These are phyloP conservation scores for Adelognathus sp. DNA, from an alignment of 2,888 invertebrate species.

Conservation along the genomic window DNA sequence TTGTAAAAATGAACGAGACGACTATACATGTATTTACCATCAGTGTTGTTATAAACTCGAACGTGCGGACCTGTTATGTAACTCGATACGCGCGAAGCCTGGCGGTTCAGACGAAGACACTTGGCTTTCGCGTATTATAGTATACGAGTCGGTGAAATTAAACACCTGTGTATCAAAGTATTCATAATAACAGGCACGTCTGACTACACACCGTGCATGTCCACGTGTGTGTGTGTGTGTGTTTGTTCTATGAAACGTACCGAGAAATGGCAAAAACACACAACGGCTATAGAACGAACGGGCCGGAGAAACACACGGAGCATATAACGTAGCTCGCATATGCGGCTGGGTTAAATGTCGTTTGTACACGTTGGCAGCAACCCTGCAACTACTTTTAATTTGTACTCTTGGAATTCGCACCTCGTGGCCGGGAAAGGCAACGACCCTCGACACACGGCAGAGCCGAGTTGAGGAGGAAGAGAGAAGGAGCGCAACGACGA, in stretches of 20 bases:
- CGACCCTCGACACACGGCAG: constrained; percentile 13
- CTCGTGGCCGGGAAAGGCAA: constrained; percentile 5
- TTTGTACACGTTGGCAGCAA: constrained; percentile 45
- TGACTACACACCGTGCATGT: background rate
- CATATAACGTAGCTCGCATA: constrained; percentile 39
- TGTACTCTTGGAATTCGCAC: constrained; percentile 54
- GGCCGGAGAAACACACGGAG: constrained; percentile 8
- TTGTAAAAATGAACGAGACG: constrained; percentile 38
- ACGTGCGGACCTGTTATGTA: constrained; percentile 6
- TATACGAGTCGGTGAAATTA: constrained; percentile 8
- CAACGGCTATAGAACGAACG: constrained; percentile 35
- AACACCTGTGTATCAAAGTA: background rate
- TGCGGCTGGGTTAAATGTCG: constrained; percentile 53
- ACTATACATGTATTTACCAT: too few species aligned
- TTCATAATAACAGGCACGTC: background rate
- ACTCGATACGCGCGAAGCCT: background rate
- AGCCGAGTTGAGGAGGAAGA: too few species aligned
- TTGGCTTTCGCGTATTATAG: background rate
- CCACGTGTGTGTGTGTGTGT: too few species aligned
- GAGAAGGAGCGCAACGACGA: too few species aligned
- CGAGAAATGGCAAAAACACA: background rate
- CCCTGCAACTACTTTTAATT: constrained; percentile 54
- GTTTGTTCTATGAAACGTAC: background rate
- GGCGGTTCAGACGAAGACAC: constrained; percentile 18
- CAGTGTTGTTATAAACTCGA: background rate